A percentile compares a stretch with the other conserved stretches of the same genome.
Conservation (phyloP, 2,797 vertebrate species). For the Synaphobranchus kaupii region DNA sequence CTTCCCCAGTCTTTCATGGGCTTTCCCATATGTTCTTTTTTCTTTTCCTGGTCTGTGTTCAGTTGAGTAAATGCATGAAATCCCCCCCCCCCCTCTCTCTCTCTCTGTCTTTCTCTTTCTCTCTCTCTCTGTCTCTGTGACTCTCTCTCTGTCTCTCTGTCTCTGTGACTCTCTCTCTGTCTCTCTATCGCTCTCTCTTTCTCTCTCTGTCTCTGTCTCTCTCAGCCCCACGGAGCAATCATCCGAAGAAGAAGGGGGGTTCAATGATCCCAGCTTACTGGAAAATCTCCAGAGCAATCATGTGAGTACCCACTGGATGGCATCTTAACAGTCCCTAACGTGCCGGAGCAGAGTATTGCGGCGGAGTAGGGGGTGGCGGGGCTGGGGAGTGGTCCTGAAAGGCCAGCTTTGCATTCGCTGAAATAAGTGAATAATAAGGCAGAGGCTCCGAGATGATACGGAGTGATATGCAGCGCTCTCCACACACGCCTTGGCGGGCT, state of each 20-base stretch:
- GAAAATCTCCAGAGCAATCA: constrained; percentile 98
- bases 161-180: not conserved
- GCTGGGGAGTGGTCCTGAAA: too few relatives aligned
- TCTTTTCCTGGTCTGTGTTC: not conserved
- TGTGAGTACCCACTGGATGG: constrained; percentile 77
- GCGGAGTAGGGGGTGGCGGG: constrained; percentile 35
- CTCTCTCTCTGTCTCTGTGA: not conserved
- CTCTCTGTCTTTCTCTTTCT: not conserved
- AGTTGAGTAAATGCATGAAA: not conserved
- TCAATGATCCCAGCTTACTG: constrained; percentile 89
- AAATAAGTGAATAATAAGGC: not conserved
- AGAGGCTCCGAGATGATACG: not conserved
- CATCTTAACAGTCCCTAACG: constrained; percentile 38
- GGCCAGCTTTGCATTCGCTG: too few relatives aligned
- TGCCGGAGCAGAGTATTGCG: constrained; percentile 6
- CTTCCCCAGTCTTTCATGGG: not conserved
- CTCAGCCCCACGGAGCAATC: constrained; percentile 84
- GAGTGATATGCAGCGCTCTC: not conserved
- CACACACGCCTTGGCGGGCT: not conserved
- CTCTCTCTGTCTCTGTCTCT: constrained; percentile 48
- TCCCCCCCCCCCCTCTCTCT: not conserved
- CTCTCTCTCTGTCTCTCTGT: not conserved
- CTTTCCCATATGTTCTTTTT: not conserved
- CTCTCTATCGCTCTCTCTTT: constrained; percentile 25
- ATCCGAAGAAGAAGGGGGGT: constrained; percentile 86